Base-by-base conservation (phyloP, 2,797 vertebrate species). In the Cottoperca gobio region DNA sequence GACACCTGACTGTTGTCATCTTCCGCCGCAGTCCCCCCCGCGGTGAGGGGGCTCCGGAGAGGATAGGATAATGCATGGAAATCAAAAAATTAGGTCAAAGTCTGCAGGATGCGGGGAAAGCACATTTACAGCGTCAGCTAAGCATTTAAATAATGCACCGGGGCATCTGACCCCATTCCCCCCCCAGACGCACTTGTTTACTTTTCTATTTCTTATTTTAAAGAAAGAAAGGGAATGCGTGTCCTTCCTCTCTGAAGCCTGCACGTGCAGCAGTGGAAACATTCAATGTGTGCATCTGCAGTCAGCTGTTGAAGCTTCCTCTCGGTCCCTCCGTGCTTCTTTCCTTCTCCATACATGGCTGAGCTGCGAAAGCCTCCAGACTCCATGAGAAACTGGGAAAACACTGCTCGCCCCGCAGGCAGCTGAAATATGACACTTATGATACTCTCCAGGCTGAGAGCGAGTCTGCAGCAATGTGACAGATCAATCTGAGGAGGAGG, bases 371-470 rank as follows among this genome's bases (percentile, higher is more conserved):
- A 78, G 70, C 73, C 72, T 61, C 70, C 74, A 63, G 48, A 61
- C 81, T 75, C 39, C 42, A 65, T n/a, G 81, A 82, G 81, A 76
- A 85, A 60, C 28, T 49, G 45, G 64, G 63, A 59, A 78, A 84
- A 75, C 63, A 68, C 60, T 0, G 82, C 74, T 78, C n/a, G n/a
- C n/a, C n/a, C n/a, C 3, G 24, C 65, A 62, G 70, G 78, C 76
- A 57, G 74, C 84, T 85, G 90, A 91, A 92, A 92, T 52, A 78
- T 70, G 90, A 91, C 84, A 85, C 90, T n/a, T 40, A 5, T 69
- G 80, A 80, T 75, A 39, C 72, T 81, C 80, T 72, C 28, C 86
- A 73, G 84, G 74, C 85, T 28, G 69, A 66, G 73, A 78, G 85
- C 10, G 68, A 73, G 85, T 73, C 76, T 80, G 78, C 79, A 86